A percentile compares a stretch with the other conserved stretches of the same genome.
Evolutionary conservation across 2,797 vertebrate species (phyloP).

Genomic region (Vireo griseus): DNA sequence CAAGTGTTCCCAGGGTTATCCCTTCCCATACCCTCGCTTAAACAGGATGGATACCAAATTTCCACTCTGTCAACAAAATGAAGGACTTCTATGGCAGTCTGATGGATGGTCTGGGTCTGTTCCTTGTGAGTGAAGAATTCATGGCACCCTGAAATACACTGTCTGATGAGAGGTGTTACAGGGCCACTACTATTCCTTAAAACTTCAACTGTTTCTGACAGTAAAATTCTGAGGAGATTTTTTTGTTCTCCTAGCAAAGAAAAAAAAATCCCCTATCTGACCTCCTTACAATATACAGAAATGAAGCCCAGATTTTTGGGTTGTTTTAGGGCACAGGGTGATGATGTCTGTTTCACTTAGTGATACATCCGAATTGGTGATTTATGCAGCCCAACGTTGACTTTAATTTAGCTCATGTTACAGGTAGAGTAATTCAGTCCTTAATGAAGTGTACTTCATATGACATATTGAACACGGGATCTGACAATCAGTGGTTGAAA

Average conservation of each 20-base stretch:
- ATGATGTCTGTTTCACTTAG: slow-evolving; percentile 45
- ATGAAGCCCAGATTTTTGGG: slow-evolving; percentile 43
- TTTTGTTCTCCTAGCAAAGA: background rate
- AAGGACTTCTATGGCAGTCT: background rate
- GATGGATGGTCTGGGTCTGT: background rate
- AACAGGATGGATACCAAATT: background rate
- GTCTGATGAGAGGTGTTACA: background rate
- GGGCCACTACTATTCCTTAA: background rate
- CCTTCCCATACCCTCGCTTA: background rate
- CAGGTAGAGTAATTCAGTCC: slow-evolving; percentile 63
- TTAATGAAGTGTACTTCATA: slow-evolving; percentile 68
- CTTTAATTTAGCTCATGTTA: slow-evolving; percentile 72
- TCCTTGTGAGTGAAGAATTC: background rate
- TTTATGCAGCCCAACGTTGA: slow-evolving; percentile 61
- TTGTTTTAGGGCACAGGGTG: slow-evolving; percentile 44
- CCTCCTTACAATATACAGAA: background rate
- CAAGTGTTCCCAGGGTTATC: background rate
- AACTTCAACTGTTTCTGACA: background rate
- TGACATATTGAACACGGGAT: slow-evolving; percentile 65
- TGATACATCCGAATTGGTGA: slow-evolving; percentile 60
- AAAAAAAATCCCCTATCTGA: background rate
- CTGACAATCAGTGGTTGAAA: slow-evolving; percentile 64
- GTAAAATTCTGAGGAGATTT: background rate
- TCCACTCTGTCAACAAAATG: background rate
- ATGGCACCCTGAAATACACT: background rate